Conservation (phyloP, 2,113 vertebrate species). For the Campylomormyrus numenius region DNA sequence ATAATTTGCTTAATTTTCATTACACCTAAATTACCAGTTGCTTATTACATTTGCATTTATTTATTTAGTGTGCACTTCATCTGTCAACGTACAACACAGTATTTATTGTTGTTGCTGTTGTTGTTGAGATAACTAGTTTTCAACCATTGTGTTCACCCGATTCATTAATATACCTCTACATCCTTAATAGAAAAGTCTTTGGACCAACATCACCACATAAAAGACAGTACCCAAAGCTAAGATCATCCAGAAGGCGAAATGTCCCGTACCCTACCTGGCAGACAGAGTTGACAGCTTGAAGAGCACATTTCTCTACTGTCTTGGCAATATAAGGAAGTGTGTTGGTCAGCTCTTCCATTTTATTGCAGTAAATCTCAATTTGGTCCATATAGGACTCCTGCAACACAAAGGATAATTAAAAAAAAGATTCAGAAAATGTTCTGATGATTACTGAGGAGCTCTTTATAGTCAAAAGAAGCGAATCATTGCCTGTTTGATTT, state of each 20-base stretch:
- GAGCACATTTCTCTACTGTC: slow-evolving; percentile 69
- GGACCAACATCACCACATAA: not conserved
- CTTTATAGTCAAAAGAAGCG: not conserved
- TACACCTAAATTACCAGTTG: not conserved
- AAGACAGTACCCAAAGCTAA: not conserved
- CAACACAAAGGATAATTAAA: not conserved
- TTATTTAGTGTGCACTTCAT: not conserved
- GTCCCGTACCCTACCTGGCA: slow-evolving; percentile 67
- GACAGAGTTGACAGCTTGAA: slow-evolving; percentile 67
- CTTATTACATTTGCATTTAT: not conserved
- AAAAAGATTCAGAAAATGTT: not conserved
- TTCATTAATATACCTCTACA: not conserved
- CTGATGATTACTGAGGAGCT: not conserved
- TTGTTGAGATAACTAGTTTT: not conserved
- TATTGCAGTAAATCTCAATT: slow-evolving; percentile 63
- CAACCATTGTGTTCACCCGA: not conserved
- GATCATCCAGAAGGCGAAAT: not conserved
- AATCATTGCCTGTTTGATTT: slow-evolving; percentile 60
- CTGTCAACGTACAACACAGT: not conserved
- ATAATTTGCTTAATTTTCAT: not conserved
- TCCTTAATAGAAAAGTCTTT: not conserved
- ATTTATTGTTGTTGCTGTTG: no score
- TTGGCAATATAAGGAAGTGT: slow-evolving; percentile 47
- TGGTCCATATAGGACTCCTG: slow-evolving; percentile 63
- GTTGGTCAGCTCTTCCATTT: rapidly evolving